Base-by-base conservation (phyloP, 2,113 vertebrate species). In the Rhea pennata region DNA sequence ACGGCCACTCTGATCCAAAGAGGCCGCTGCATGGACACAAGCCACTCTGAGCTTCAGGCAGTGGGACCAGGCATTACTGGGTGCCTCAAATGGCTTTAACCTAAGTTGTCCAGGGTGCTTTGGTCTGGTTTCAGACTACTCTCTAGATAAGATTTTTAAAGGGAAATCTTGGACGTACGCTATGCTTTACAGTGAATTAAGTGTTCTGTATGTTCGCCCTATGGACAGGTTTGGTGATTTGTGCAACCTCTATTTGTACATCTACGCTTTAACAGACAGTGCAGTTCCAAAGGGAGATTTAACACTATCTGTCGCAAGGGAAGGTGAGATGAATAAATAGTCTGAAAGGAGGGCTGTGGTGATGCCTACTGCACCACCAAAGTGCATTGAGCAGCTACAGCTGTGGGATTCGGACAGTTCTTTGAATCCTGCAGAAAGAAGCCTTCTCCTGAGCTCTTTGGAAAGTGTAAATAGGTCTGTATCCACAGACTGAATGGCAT, bases 41-140 rank as follows among this genome's bases (percentile, higher is more conserved):
- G 2, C 7, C 54, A 58, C 21, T 2, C 27, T 69, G 42, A 82
- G 61, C 36, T 42, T 10, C 19, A 72, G 74, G 7, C 8, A 12
- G 2, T 39, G 48, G 7, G 5, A 6, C 12, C 46, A 62, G 70
- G 42, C 8, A 62, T 15, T 17, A 12, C 7, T 22, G 11, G 29
- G 29, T 24, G 15, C 7, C 50, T 7, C 46, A 71, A 54, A 59
- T 40, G 4, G 17, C 40, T 85, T 83, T 40, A 87, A 31, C 9
- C 13, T 23, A 79, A 48, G 6, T 7, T 53, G 31, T 54, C 33
- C 20, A 27, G 27, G 6, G 7, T 88, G 24, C 15, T 66, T 29
- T 36, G 13, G 9, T 0, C 2, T 44, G 27, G 6, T 4, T 2
- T 4, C 10, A 4, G 33, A 76, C 29, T 59, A 62, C 15, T 59